These are phyloP conservation scores for Lagria hirta DNA, from an alignment of 2,888 invertebrate species.

Conservation along the genomic window DNA sequence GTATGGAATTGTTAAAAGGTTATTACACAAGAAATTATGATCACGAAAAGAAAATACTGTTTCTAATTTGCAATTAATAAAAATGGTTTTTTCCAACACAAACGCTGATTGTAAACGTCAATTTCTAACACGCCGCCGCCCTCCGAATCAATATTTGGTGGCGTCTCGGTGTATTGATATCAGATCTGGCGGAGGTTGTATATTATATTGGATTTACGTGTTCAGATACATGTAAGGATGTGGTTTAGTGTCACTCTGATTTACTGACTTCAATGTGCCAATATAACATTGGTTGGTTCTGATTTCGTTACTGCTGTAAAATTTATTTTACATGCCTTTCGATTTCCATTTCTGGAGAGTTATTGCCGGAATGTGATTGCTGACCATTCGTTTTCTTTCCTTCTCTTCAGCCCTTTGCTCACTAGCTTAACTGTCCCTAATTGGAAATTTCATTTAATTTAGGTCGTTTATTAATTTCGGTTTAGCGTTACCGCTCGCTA, in stretches of 20 bases:
- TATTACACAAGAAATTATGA: too few species aligned
- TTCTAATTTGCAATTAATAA: too few species aligned
- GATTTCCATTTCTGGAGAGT: constrained; percentile 18
- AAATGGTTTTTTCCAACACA: constrained; percentile 9
- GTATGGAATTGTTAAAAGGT: too few species aligned
- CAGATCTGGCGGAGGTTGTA: constrained; percentile 48
- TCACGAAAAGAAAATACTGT: too few species aligned
- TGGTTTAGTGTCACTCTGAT: constrained; percentile 48
- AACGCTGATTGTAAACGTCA: constrained; percentile 43
- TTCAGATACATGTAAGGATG: constrained; percentile 48
- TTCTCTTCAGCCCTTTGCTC: too few species aligned
- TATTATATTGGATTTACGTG: constrained; percentile 50
- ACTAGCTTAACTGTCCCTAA: too few species aligned
- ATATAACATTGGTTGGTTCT: constrained; percentile 21
- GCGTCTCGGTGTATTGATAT: constrained; percentile 47
- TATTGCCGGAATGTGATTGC: constrained; percentile 16
- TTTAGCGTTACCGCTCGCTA: too few species aligned
- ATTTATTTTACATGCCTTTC: constrained; percentile 22
- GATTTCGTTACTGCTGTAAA: constrained; percentile 23
- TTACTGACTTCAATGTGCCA: constrained; percentile 39
- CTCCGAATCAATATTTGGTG: constrained; percentile 46
- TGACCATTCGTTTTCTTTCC: constrained; percentile 4
- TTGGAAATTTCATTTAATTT: too few species aligned
- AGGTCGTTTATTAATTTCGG: too few species aligned
- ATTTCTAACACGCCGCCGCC: constrained; percentile 35